Conservation (phyloP, 2,113 vertebrate species). For the Cololabis saira region DNA sequence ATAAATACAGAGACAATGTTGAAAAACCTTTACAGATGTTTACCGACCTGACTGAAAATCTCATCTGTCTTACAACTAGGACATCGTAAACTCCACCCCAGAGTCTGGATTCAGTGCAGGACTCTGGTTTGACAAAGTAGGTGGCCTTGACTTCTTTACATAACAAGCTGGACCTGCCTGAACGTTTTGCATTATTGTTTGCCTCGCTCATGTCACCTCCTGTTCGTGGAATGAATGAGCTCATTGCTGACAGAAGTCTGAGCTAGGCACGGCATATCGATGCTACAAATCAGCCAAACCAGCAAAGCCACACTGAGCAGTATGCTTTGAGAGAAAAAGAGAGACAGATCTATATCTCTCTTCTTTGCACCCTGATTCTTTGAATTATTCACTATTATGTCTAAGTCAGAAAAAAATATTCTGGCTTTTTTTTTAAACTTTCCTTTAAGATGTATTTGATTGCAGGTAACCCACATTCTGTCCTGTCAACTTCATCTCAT, state of each 20-base stretch:
- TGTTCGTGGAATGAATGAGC: conserved; percentile 72
- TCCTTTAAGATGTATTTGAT: too few relatives aligned
- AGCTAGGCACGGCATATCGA: conserved; percentile 40
- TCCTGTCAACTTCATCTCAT: too few relatives aligned
- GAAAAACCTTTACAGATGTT: conserved; percentile 63
- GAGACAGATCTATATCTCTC: not conserved
- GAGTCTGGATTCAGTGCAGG: conserved; percentile 51
- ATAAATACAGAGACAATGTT: conserved; percentile 50
- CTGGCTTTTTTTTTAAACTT: too few relatives aligned
- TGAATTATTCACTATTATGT: too few relatives aligned
- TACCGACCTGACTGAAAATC: conserved; percentile 20
- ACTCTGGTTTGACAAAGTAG: conserved; percentile 45
- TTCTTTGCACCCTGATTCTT: too few relatives aligned
- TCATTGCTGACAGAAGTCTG: conserved; percentile 69
- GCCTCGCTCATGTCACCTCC: conserved; percentile 63
- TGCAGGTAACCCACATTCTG: too few relatives aligned
- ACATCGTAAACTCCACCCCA: conserved; percentile 33
- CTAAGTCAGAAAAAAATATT: too few relatives aligned
- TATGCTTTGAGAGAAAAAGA: conserved; percentile 29
- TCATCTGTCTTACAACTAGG: conserved; percentile 37
- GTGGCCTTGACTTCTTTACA: conserved; percentile 52
- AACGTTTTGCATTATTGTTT: conserved; percentile 60
- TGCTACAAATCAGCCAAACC: conserved; percentile 41
- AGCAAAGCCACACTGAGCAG: not conserved
- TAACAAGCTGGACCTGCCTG: conserved; percentile 68